Percentiles rank a stretch among this genome's conserved stretches.
Evolutionary conservation across 2,888 invertebrate species (phyloP).

Genomic region (Mesorhabditis belari): DNA sequence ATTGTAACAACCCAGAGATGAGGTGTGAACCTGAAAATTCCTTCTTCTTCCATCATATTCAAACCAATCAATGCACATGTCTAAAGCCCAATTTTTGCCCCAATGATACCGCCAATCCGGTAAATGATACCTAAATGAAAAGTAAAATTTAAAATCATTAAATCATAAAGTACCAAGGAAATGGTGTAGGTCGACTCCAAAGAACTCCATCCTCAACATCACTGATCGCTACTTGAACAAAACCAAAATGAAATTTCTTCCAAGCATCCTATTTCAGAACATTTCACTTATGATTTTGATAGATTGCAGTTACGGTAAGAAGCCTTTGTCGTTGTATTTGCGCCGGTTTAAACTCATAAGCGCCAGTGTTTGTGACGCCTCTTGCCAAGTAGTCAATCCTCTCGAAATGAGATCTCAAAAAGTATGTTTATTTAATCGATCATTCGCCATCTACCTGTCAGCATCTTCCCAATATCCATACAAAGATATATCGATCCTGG

Average conservation of each 20-base stretch:
- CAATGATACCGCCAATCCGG: conserved; percentile 77
- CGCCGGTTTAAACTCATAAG: conserved; percentile 33
- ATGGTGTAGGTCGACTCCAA: conserved; percentile 84
- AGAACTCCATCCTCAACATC: conserved; percentile 61
- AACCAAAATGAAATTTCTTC: conserved; percentile 41
- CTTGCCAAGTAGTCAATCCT: conserved; percentile 33
- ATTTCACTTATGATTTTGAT: neutral
- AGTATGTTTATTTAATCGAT: neutral
- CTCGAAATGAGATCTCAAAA: conserved; percentile 29
- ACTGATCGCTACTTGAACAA: conserved; percentile 36
- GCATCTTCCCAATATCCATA: conserved; percentile 52
- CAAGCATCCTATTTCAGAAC: conserved; percentile 25
- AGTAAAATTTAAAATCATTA: conserved; percentile 51
- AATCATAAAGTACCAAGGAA: conserved; percentile 73
- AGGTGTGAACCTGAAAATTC: conserved; percentile 43
- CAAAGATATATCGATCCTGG: conserved; percentile 44
- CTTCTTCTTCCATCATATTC: conserved; percentile 47
- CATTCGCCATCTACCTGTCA: conserved; percentile 7
- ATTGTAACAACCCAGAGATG: too few species aligned
- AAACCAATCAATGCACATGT: conserved; percentile 83
- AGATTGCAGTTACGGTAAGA: conserved; percentile 15
- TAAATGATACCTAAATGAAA: conserved; percentile 40
- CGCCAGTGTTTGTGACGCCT: conserved; percentile 35
- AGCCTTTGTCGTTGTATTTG: conserved; percentile 22
- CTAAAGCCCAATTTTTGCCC: conserved; percentile 74